Evolutionary conservation across 2,113 vertebrate genomes (phyloP).

Genomic region (Ctenodactylus gundi): DNA sequence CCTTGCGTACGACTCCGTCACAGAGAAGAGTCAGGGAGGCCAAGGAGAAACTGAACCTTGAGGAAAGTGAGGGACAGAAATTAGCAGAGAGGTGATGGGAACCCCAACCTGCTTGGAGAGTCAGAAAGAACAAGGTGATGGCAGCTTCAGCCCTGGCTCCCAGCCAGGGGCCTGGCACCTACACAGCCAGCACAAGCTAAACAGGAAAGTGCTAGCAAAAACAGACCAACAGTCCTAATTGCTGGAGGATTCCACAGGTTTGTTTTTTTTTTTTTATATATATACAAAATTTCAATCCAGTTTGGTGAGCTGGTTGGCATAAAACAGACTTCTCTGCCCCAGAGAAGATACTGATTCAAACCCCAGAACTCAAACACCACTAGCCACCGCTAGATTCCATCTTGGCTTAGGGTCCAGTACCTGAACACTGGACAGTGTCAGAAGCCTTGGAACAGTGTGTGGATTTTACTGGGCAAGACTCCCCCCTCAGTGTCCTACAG

Average conservation of each 20-base stretch:
- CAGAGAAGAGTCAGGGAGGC: not conserved
- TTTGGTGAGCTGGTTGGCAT: not conserved
- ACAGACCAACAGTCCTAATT: not conserved
- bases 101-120: not conserved
- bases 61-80: not conserved
- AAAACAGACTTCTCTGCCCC: not conserved
- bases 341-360: not conserved
- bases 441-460: not conserved
- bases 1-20: not conserved
- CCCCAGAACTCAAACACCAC: not conserved
- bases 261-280: too few relatives aligned
- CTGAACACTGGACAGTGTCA: not conserved
- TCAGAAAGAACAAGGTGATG: not conserved
- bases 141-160: not conserved
- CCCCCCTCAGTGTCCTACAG: not conserved
- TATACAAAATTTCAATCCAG: not conserved
- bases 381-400: not conserved
- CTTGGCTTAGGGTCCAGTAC: not conserved
- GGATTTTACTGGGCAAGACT: not conserved
- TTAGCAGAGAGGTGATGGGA: not conserved
- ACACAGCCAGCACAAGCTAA: rapidly evolving
- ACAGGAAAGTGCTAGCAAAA: too few relatives aligned
- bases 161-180: not conserved
- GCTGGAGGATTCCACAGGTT: not conserved
- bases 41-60: not conserved